Conservation (phyloP, 1,140 invertebrate species). For the Hyles vespertilio region DNA sequence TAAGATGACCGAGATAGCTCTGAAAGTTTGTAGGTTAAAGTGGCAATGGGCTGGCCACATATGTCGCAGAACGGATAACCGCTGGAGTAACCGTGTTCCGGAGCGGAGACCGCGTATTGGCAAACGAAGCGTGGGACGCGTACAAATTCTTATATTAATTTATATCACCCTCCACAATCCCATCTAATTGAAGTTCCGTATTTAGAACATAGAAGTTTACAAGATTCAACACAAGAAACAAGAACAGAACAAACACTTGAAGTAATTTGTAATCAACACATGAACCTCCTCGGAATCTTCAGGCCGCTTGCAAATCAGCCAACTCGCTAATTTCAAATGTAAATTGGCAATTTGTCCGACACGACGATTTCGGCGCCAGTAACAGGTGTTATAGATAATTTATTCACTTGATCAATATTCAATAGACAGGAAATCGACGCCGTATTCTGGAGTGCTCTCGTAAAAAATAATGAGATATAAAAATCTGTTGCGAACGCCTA, state of each 20-base stretch:
- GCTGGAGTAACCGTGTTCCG: too few species aligned
- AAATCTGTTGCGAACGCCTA: too few species aligned
- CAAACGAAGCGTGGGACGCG: too few species aligned
- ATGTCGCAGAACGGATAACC: too few species aligned
- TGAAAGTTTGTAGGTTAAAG: too few species aligned
- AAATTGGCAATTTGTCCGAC: slow-evolving; percentile 56
- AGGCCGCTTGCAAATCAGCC: slow-evolving; percentile 29
- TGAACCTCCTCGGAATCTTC: neutral
- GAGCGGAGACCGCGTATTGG: too few species aligned
- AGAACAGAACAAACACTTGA: neutral
- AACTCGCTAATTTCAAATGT: slow-evolving; percentile 51
- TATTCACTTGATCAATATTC: slow-evolving; percentile 50
- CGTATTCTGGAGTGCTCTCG: slow-evolving; percentile 27
- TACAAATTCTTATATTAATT: too few species aligned
- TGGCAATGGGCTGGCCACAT: too few species aligned
- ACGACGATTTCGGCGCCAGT: slow-evolving; percentile 46
- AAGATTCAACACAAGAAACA: too few species aligned
- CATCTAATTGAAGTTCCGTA: neutral
- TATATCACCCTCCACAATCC: neutral
- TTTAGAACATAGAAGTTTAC: too few species aligned
- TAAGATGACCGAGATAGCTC: too few species aligned
- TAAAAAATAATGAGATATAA: slow-evolving; percentile 11
- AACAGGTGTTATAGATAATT: slow-evolving; percentile 51
- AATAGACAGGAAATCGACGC: slow-evolving; percentile 32
- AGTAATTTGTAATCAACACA: neutral